Conservation (phyloP, 1,140 invertebrate species). For the Leptopilina clavipes region DNA sequence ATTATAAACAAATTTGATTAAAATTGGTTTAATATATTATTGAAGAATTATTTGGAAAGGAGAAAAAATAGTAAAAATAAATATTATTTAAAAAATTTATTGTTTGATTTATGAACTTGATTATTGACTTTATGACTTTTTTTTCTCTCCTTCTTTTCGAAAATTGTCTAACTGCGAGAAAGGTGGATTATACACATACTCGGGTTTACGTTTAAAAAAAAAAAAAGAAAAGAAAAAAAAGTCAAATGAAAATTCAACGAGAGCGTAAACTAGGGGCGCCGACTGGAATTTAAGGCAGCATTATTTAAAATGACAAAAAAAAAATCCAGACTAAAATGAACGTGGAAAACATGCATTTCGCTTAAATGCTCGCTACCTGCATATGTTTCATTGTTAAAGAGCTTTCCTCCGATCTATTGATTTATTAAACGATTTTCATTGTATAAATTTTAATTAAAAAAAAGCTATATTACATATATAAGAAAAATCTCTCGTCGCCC, state of each 20-base stretch:
- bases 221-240: neutral
- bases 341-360: conserved; percentile 27
- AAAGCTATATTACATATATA: neutral
- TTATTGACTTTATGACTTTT: neutral
- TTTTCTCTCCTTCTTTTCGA: neutral
- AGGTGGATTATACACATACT: neutral
- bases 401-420: conserved; percentile 25
- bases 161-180: neutral
- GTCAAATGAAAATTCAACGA: conserved; percentile 12
- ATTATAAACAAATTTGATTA: no score
- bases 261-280: neutral
- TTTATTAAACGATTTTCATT: conserved; percentile 1
- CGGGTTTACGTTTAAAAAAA: neutral
- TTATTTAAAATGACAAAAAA: conserved; percentile 31
- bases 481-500: neutral
- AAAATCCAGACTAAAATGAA: conserved; percentile 8
- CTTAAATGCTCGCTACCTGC: conserved; percentile 1
- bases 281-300: conserved; percentile 5
- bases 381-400: conserved; percentile 21
- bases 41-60: no score
- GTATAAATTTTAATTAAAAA: neutral
- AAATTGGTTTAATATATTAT: no score
- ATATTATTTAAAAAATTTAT: neutral
- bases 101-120: neutral
- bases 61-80: no score